Evolutionary conservation across 2,888 invertebrate genomes (phyloP), one percentile per base, ranked within the genome.

Genomic region (Diplolepis rosae): DNA sequence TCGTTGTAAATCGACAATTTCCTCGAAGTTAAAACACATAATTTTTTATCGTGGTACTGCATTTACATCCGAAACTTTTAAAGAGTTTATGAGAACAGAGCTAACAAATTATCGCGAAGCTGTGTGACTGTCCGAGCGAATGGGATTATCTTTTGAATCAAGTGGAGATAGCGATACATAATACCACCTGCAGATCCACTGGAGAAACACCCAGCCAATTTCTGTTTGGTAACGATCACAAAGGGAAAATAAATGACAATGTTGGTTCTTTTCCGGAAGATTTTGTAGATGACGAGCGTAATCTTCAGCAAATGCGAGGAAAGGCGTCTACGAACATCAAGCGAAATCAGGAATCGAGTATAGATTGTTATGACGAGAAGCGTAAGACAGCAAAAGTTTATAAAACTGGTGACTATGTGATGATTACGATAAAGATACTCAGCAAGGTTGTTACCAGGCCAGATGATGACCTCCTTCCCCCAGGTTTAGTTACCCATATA

Each of bases 151-250:
- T 71, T 0, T 66, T 83, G 5, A 39, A 4, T 15, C 50, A 78
- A 18, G 76, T 82, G 0, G 80, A 83, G 68, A 82, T 76, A 69
- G 72, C 80, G 4, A 65, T 83, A 9, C 82, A 81, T 68, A 82
- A 82, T 66, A 82, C 82, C 0, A 42, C 80, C 9, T 77, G 75
- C 65, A 71, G 79, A 65, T 71, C 79, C 13, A 84, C 83, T 1
- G 78, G 79, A 0, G 71, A 81, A 61, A 77, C 81, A 5, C 82
- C 82, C 0, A 79, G 80, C 73, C 76, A 71, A 65, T 66, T 82
- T 27, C 70, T 85, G 42, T 84, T 83, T 61, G 85, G 84, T 3
- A 65, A 79, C 5, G 35, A 78, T 48, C 84, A 86, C 56, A 51
- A 39, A 13, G 52, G 51, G 2, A 24, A 32, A 24, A 7, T 68